phyloP scores from a whole-genome alignment of 1,140 invertebrate species.

The Pentalonia nigronervosa region DNA sequence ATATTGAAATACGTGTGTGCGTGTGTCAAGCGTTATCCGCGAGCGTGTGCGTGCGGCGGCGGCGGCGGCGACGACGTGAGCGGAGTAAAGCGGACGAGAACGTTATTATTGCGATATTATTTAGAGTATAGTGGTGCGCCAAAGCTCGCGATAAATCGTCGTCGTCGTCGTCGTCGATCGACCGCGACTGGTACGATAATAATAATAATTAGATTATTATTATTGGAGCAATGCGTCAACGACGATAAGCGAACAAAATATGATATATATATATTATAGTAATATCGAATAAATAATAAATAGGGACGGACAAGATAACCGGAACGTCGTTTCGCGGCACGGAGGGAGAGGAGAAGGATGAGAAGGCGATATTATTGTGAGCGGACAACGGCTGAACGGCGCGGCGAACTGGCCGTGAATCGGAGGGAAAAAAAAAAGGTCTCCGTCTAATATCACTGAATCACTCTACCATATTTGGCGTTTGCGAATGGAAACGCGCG shows the following conservation, averaged over 20 bases:
- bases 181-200: not conserved
- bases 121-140: not conserved
- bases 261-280: not conserved
- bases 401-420: slow-evolving; percentile 38
- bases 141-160: not conserved
- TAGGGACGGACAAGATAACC: not conserved
- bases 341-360: not conserved
- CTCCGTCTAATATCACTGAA: slow-evolving; percentile 34
- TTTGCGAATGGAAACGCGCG: slow-evolving; percentile 46
- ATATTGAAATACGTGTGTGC: not conserved
- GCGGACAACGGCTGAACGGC: not conserved
- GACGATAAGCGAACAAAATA: not conserved
- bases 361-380: not conserved
- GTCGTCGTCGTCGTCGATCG: not conserved
- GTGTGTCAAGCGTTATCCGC: no score
- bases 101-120: no score
- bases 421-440: slow-evolving; percentile 48
- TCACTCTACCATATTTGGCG: slow-evolving; percentile 53
- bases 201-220: not conserved
- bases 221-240: not conserved
- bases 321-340: not conserved
- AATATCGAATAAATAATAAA: not conserved
- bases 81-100: not conserved
- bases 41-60: not conserved
- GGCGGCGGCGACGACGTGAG: no score